Evolutionary conservation across 2,797 vertebrate genomes (phyloP).

Genomic region (Takifugu rubripes): DNA sequence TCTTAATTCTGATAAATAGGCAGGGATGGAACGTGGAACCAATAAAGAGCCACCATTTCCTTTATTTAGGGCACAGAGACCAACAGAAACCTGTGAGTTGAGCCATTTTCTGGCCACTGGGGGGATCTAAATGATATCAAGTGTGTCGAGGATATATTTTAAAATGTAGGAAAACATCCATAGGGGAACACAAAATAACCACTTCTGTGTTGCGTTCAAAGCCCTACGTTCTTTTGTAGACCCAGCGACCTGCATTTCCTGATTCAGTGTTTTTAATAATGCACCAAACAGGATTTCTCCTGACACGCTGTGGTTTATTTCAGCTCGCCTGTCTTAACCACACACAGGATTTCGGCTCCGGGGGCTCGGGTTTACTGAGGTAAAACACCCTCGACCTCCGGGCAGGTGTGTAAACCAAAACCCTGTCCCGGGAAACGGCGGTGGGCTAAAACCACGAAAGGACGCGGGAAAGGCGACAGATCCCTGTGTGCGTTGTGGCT

Average conservation of each 20-base stretch:
- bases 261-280: slow-evolving; percentile 61
- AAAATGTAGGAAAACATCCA: slow-evolving; percentile 37
- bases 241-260: slow-evolving; percentile 51
- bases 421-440: slow-evolving; percentile 38
- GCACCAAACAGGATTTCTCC: slow-evolving; percentile 60
- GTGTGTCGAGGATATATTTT: slow-evolving; percentile 31
- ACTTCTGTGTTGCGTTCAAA: slow-evolving; percentile 34
- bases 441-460: slow-evolving; percentile 30
- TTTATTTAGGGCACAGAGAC: slow-evolving; percentile 39
- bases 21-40: slow-evolving; percentile 8
- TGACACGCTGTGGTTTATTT: slow-evolving; percentile 44
- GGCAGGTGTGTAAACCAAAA: slow-evolving; percentile 36
- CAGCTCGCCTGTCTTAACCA: slow-evolving; percentile 33
- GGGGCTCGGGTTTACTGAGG: slow-evolving; percentile 43
- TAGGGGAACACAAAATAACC: slow-evolving; percentile 36
- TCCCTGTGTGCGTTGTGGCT: slow-evolving; percentile 14
- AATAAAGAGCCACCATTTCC: slow-evolving; percentile 33
- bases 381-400: slow-evolving; percentile 53
- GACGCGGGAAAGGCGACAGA: slow-evolving; percentile 30
- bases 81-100: slow-evolving; percentile 15
- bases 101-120: slow-evolving; percentile 27
- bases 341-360: slow-evolving; percentile 41
- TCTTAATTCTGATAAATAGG: slow-evolving; percentile 24
- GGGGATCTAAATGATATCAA: slow-evolving; percentile 47
- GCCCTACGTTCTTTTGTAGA: slow-evolving; percentile 43